phyloP scores from a whole-genome alignment of 2,888 invertebrate species.

The Pocota personata region DNA sequence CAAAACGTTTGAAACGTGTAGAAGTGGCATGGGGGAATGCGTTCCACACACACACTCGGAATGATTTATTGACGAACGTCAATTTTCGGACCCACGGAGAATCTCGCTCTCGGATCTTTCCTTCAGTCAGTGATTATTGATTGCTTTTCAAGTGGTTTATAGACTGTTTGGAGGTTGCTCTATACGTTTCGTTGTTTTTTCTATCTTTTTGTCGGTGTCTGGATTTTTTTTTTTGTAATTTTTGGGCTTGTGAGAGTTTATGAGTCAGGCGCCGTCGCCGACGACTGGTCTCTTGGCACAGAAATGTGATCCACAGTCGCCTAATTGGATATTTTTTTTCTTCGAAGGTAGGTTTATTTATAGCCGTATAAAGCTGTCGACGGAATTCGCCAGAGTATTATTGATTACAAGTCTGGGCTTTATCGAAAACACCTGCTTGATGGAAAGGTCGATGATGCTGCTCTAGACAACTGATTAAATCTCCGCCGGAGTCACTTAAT shows the following conservation, averaged over 20 bases:
- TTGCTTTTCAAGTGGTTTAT: conserved; percentile 67
- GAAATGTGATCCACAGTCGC: conserved; percentile 59
- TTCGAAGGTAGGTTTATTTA: conserved; percentile 47
- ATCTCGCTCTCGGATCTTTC: conserved; percentile 34
- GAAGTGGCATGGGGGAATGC: background rate
- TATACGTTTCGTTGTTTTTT: background rate
- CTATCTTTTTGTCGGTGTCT: conserved; percentile 52
- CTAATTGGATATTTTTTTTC: conserved; percentile 61
- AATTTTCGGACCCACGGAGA: conserved; percentile 53
- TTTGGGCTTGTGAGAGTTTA: conserved; percentile 43
- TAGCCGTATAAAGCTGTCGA: conserved; percentile 65
- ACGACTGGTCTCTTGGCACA: conserved; percentile 44
- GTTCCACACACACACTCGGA: conserved; percentile 24
- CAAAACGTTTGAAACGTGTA: conserved; percentile 49
- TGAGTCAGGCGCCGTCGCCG: conserved; percentile 64
- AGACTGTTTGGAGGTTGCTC: conserved; percentile 19
- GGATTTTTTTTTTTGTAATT: conserved; percentile 10
- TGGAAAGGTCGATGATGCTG: conserved; percentile 12
- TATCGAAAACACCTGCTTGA: conserved; percentile 52
- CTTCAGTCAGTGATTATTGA: conserved; percentile 56
- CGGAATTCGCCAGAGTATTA: conserved; percentile 57
- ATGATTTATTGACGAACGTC: conserved; percentile 68
- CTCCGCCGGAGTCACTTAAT: conserved; percentile 3
- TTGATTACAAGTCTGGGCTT: conserved; percentile 51
- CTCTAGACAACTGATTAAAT: conserved; percentile 24